Evolutionary conservation across 2,888 invertebrate species (phyloP), one percentile per base, ranked within the genome.

Genomic region (Xanthia icteritia): DNA sequence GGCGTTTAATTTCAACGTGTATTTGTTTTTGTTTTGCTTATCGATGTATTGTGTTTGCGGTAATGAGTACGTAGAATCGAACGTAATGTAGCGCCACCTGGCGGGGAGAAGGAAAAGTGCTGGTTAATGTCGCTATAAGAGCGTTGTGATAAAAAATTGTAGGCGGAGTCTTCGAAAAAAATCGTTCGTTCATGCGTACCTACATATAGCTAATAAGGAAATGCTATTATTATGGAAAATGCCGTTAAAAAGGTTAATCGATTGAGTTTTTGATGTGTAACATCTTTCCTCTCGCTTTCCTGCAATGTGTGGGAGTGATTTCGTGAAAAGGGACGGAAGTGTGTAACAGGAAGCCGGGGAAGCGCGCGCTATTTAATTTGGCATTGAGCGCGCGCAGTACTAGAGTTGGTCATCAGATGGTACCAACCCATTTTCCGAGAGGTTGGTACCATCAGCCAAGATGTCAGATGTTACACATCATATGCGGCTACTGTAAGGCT

Each of bases 1-100:
- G 65, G 45, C 71, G 56, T 76, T 88, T 83, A 76, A 86, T 88
- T 82, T 71, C 64, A 74, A 73, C 74, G 73, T 56, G 11, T 74
- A 76, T 86, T 81, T 84, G 45, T 76, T 77, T 79, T 82, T 73
- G 42, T 63, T 76, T 68, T 73, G 65, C 56, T 77, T 83, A 82
- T 86, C 61, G 39, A 36, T 78, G 45, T 80, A 58, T 64, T 27
- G n/a, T 64, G 75, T 56, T 45, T 20, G 83, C 36, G 69, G 58
- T 74, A 74, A 74, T 70, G 70, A 71, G 39, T 8, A 20, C 39
- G 27, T 17, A 61, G 69, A 63, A 69, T 31, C 15, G 65, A 68
- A 42, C 27, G 8, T 77, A 54, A 83, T 56, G 45, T 63, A 15
- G 36, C 56, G 23, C 67, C 67, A 77, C 77, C 77, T 77, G 67